Percentiles rank a stretch among this genome's conserved stretches.
phyloP scores from a whole-genome alignment of 2,113 vertebrate genomes.

The Menura novaehollandiae region DNA sequence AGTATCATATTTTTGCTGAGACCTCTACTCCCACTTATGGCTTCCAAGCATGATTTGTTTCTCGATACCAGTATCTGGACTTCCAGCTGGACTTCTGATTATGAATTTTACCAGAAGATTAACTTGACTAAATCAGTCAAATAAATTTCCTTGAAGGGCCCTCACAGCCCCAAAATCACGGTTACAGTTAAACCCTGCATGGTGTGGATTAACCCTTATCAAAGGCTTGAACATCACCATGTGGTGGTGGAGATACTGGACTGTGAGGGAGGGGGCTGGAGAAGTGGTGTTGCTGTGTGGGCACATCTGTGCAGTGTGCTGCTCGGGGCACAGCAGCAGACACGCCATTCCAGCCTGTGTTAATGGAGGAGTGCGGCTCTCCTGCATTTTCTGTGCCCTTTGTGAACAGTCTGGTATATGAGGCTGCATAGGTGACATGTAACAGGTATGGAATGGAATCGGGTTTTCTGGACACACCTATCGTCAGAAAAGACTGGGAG shows the following conservation, averaged over 20 bases:
- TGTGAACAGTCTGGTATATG: not conserved
- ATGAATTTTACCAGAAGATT: not conserved
- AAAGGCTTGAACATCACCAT: not conserved
- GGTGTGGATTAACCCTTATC: not conserved
- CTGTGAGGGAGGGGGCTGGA: not conserved
- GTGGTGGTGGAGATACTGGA: not conserved
- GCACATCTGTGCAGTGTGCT: not conserved
- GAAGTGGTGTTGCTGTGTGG: not conserved
- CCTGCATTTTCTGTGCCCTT: not conserved
- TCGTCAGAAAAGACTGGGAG: not conserved
- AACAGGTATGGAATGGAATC: not conserved
- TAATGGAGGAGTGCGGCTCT: not conserved
- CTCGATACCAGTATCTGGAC: not conserved
- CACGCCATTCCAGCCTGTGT: rapidly evolving
- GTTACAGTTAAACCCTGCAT: not conserved
- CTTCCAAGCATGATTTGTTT: not conserved
- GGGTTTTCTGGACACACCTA: not conserved
- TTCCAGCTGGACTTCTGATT: not conserved
- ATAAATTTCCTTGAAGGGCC: not conserved
- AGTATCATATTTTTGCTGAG: not conserved
- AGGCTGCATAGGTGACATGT: not conserved
- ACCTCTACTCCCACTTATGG: not conserved
- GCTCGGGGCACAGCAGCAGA: not conserved
- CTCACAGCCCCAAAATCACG: not conserved
- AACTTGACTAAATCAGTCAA: not conserved